These are phyloP conservation scores for Pipa parva DNA, from an alignment of 2,113 vertebrate genomes.

Conservation along the genomic window DNA sequence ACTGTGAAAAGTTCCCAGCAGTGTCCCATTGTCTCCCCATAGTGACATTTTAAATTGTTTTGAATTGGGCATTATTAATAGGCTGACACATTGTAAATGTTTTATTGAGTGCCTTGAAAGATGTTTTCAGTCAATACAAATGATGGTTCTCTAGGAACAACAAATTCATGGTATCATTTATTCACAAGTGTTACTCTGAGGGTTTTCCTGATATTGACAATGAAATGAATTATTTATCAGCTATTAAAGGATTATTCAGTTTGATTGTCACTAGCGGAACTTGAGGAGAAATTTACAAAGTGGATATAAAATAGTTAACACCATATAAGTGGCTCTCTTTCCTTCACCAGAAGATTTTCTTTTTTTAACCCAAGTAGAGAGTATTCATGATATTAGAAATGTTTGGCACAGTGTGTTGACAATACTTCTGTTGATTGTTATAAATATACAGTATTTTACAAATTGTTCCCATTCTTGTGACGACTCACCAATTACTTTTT, in stretches of 20 bases:
- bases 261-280: neutral
- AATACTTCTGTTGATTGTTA: too few relatives aligned
- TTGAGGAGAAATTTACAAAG: too few relatives aligned
- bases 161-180: neutral
- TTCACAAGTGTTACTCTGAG: neutral
- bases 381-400: too few relatives aligned
- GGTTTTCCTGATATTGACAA: neutral
- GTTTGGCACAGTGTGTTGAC: too few relatives aligned
- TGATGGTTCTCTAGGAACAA: neutral
- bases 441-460: too few relatives aligned
- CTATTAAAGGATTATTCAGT: neutral
- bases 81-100: neutral
- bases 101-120: neutral
- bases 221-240: neutral
- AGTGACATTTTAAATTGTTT: neutral
- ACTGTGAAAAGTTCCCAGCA: conserved; percentile 1
- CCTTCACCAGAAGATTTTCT: too few relatives aligned
- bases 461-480: too few relatives aligned
- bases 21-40: neutral
- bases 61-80: neutral
- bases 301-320: too few relatives aligned
- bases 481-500: too few relatives aligned
- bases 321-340: neutral
- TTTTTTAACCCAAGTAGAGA: too few relatives aligned
- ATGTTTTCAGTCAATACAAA: neutral